phyloP scores from a whole-genome alignment of 1,140 invertebrate genomes.

The Phthorimaea operculella region DNA sequence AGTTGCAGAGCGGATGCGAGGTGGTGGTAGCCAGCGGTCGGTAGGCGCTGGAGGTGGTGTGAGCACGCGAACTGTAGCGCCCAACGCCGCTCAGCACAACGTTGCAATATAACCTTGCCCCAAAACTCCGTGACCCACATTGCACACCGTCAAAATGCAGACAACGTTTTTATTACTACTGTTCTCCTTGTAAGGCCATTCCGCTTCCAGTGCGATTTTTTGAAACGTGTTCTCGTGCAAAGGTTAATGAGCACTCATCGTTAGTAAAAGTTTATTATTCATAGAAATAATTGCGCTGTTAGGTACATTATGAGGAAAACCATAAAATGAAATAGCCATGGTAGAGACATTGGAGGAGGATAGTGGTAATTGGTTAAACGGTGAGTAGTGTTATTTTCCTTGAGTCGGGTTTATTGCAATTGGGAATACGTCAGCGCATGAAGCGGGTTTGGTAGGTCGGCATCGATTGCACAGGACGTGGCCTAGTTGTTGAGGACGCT shows the following conservation, averaged over 20 bases:
- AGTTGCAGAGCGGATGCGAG: slow-evolving; percentile 51
- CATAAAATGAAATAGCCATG: background rate
- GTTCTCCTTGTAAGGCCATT: slow-evolving; percentile 43
- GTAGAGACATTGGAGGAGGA: background rate
- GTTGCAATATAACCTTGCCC: slow-evolving; percentile 57
- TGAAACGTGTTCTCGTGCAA: background rate
- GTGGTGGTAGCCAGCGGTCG: slow-evolving; percentile 32
- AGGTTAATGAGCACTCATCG: background rate
- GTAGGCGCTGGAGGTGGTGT: background rate
- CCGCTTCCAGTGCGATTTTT: slow-evolving; percentile 4
- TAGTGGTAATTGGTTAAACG: background rate
- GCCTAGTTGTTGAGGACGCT: slow-evolving; percentile 41
- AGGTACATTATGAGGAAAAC: background rate
- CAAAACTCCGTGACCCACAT: slow-evolving; percentile 62
- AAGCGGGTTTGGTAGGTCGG: slow-evolving; percentile 24
- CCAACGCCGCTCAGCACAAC: slow-evolving; percentile 16
- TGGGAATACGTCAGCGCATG: slow-evolving; percentile 1
- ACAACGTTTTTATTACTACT: slow-evolving; percentile 45
- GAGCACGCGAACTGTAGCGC: slow-evolving; percentile 12
- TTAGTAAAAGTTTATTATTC: too few species aligned
- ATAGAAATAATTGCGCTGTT: too few species aligned
- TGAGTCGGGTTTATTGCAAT: background rate
- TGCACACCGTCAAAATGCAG: slow-evolving; percentile 49
- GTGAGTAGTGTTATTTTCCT: background rate
- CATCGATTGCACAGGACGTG: slow-evolving; percentile 46